These are phyloP conservation scores for Ammodytes marinus DNA, from an alignment of 2,113 vertebrate genomes.

Conservation along the genomic window DNA sequence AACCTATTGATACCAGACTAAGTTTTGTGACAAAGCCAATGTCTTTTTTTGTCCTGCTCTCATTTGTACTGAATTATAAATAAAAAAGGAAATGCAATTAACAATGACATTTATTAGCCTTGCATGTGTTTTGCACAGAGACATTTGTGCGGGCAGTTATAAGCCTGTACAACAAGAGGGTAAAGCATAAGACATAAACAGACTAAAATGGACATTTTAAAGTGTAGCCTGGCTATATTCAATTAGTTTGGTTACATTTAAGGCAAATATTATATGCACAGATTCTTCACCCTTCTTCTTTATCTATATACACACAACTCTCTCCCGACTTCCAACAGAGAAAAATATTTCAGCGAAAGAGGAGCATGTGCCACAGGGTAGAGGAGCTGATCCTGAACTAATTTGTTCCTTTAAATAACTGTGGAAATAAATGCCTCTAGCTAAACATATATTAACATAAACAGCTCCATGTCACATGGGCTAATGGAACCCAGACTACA, in stretches of 20 bases:
- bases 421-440: constrained; percentile 56
- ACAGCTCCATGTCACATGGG: constrained; percentile 23
- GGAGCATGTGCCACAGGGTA: constrained; percentile 70
- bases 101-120: constrained; percentile 21
- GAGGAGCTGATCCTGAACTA: constrained; percentile 80
- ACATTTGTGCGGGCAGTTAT: constrained; percentile 4
- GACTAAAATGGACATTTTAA: background rate
- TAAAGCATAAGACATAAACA: background rate
- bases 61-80: constrained; percentile 10
- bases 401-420: constrained; percentile 84
- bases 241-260: constrained; percentile 19
- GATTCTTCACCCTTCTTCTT: background rate
- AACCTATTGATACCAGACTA: constrained; percentile 5
- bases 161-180: constrained; percentile 1
- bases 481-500: background rate
- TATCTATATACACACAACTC: background rate
- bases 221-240: background rate
- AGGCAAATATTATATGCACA: constrained; percentile 28
- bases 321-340: constrained; percentile 18
- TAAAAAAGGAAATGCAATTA: background rate
- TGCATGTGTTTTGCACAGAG: background rate
- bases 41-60: background rate
- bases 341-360: constrained; percentile 67
- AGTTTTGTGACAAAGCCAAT: background rate
- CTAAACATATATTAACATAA: constrained; percentile 68